These are phyloP conservation scores for Columba guinea DNA, from an alignment of 2,797 vertebrate genomes.

Conservation along the genomic window DNA sequence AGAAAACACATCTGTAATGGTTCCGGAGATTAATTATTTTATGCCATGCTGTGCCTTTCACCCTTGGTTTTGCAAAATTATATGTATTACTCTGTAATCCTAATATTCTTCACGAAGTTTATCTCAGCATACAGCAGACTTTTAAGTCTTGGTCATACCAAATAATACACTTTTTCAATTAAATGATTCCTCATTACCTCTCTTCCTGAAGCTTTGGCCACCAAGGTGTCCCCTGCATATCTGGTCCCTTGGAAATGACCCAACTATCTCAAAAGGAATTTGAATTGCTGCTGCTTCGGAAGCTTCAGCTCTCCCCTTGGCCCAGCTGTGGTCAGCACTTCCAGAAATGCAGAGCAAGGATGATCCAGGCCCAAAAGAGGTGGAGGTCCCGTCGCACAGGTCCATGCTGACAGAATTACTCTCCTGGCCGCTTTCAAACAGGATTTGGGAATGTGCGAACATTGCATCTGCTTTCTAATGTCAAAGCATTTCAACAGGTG, in stretches of 20 bases:
- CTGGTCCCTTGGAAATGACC: background rate
- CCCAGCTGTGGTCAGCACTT: background rate
- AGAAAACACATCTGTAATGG: background rate
- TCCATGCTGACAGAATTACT: background rate
- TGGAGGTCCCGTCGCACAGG: too few species aligned
- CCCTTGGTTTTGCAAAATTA: background rate
- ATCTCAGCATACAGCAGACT: fast-evolving
- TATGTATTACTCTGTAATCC: background rate
- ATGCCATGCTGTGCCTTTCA: fast-evolving
- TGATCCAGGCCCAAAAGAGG: background rate
- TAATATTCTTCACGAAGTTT: background rate
- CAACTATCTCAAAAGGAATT: background rate
- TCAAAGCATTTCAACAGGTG: background rate
- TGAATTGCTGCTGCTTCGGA: background rate
- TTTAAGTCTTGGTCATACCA: background rate
- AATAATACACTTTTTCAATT: background rate
- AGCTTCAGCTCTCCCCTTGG: fast-evolving
- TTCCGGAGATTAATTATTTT: background rate
- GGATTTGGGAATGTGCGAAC: background rate
- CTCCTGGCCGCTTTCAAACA: background rate
- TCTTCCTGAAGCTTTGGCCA: background rate
- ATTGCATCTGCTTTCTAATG: background rate
- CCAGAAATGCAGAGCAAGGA: background rate
- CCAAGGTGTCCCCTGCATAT: background rate
- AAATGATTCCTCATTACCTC: background rate